Conservation (phyloP, 2,888 invertebrate species). For the Protonemura montana region DNA sequence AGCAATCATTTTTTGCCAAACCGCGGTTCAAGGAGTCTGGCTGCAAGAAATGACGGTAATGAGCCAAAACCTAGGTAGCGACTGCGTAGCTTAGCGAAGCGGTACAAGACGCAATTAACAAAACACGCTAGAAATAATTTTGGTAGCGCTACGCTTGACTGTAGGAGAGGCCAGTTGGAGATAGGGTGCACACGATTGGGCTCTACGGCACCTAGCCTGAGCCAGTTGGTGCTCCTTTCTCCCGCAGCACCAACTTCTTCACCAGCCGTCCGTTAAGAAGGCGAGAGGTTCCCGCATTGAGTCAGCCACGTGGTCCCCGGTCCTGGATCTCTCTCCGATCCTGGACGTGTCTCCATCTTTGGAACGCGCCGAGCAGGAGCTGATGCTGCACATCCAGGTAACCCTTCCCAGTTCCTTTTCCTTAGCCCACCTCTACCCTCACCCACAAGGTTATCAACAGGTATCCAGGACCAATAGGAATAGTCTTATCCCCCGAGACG, state of each 20-base stretch:
- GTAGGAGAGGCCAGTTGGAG: neutral
- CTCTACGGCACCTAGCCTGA: conserved; percentile 44
- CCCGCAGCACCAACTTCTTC: conserved; percentile 43
- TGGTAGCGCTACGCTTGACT: too few relatives aligned
- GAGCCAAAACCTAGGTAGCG: neutral
- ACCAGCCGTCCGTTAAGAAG: conserved; percentile 47
- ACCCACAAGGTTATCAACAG: neutral
- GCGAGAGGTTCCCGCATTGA: conserved; percentile 47
- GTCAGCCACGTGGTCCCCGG: conserved; percentile 50
- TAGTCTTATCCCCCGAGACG: neutral
- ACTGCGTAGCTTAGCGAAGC: neutral
- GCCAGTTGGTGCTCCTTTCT: conserved; percentile 47
- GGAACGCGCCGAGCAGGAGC: conserved; percentile 50
- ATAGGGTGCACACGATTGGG: conserved; percentile 17
- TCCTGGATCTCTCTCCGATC: conserved; percentile 50
- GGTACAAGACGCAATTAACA: too few relatives aligned
- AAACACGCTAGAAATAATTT: too few relatives aligned
- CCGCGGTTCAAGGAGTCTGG: too few relatives aligned
- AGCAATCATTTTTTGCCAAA: too few relatives aligned
- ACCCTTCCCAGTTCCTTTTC: conserved; percentile 34
- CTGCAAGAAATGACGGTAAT: too few relatives aligned
- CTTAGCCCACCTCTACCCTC: neutral
- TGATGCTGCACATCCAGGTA: conserved; percentile 51
- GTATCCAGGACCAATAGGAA: neutral
- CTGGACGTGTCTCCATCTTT: conserved; percentile 50